phyloP scores from a whole-genome alignment of 2,113 vertebrate genomes.

The Archocentrus centrarchus region DNA sequence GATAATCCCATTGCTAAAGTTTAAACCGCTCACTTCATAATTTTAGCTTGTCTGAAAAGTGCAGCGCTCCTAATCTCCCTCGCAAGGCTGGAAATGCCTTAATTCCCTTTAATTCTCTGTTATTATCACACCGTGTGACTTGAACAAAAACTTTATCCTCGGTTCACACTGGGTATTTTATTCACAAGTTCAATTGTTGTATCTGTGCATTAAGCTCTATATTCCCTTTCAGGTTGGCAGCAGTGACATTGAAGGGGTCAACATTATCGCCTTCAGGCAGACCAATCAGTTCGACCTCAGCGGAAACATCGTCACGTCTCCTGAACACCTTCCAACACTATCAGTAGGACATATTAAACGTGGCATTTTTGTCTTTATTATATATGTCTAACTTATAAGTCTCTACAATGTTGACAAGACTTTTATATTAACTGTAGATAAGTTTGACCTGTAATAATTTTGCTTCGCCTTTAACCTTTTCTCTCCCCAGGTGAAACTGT shows the following conservation, averaged over 20 bases:
- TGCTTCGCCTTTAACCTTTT: not conserved
- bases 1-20: slow-evolving; percentile 54
- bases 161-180: slow-evolving; percentile 11
- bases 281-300: slow-evolving; percentile 98
- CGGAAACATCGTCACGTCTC: slow-evolving; percentile 92
- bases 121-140: slow-evolving; percentile 61
- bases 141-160: slow-evolving; percentile 25
- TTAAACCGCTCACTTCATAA: slow-evolving; percentile 62
- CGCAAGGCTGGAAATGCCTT: slow-evolving; percentile 50
- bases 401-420: not conserved
- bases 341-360: slow-evolving; percentile 81
- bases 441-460: not conserved
- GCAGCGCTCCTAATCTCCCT: slow-evolving; percentile 54
- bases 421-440: not conserved
- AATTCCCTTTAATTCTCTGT: slow-evolving; percentile 68
- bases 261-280: slow-evolving; percentile 96
- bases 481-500: slow-evolving; percentile 90
- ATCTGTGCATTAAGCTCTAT: slow-evolving; percentile 36
- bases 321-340: slow-evolving; percentile 91
- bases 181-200: not conserved
- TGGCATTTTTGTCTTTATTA: not conserved
- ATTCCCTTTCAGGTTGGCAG: slow-evolving; percentile 85
- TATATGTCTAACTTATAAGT: not conserved
- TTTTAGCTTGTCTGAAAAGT: slow-evolving; percentile 58
- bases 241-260: slow-evolving; percentile 91